Evolutionary conservation across 23 tunicate species (phyloP).

Genomic region (Clavelina lepadiformis): DNA sequence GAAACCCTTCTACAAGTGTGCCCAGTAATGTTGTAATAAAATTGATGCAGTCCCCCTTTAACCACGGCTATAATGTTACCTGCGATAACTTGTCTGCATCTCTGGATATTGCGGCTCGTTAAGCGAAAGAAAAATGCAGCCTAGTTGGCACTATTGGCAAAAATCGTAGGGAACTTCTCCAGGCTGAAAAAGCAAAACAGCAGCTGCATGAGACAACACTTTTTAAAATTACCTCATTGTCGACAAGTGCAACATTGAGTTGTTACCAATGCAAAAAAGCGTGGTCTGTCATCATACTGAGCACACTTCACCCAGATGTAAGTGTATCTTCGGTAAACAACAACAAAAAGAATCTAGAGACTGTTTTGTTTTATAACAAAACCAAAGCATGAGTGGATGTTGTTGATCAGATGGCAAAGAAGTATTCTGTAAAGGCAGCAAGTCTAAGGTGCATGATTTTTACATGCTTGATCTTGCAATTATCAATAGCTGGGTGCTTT

Average conservation of each 20-base stretch:
- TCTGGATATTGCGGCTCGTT: constrained; percentile 10
- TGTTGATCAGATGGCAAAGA: constrained; percentile 10
- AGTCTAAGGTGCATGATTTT: constrained; percentile 16
- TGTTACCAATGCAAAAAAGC: constrained; percentile 15
- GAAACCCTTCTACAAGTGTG: constrained; percentile 8
- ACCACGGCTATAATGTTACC: constrained; percentile 15
- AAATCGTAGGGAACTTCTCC: constrained; percentile 23
- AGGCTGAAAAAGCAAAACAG: constrained; percentile 16
- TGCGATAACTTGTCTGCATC: constrained; percentile 5
- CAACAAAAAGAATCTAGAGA: neutral
- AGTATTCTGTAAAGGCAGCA: constrained; percentile 11
- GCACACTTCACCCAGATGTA: constrained; percentile 13
- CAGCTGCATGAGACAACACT: constrained; percentile 23
- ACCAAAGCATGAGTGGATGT: constrained; percentile 3
- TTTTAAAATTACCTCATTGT: constrained; percentile 11
- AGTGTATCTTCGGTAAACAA: neutral
- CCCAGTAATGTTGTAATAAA: constrained; percentile 5
- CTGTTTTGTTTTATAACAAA: neutral
- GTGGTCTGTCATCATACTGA: constrained; percentile 1
- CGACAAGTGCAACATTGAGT: constrained; percentile 5
- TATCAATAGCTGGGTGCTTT: constrained; percentile 14
- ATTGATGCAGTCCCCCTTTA: neutral
- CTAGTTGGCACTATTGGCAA: constrained; percentile 7
- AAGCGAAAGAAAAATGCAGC: constrained; percentile 9
- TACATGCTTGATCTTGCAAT: constrained; percentile 9